Evolutionary conservation across 1,140 invertebrate species (phyloP).

Genomic region (Formica exsecta): DNA sequence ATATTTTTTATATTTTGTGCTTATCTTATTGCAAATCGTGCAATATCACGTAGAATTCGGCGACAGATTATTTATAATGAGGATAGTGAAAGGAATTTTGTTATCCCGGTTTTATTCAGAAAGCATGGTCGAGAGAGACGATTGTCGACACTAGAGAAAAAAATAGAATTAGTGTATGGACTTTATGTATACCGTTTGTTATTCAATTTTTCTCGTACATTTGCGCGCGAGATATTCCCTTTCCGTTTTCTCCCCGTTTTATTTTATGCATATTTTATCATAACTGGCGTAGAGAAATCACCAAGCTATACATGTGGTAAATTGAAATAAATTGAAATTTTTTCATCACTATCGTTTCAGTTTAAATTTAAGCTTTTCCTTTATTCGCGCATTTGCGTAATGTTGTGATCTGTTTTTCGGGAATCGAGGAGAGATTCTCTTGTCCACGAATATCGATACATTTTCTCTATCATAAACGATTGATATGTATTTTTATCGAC

Average conservation of each 20-base stretch:
- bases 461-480: slow-evolving; percentile 42
- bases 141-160: slow-evolving; percentile 46
- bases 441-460: slow-evolving; percentile 37
- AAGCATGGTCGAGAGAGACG: slow-evolving; percentile 20
- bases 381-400: slow-evolving; percentile 12
- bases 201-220: slow-evolving; percentile 17
- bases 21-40: slow-evolving; percentile 37
- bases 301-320: slow-evolving; percentile 12
- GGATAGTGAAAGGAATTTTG: slow-evolving; percentile 42
- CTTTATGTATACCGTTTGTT: slow-evolving; percentile 56
- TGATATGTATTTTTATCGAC: slow-evolving; percentile 61
- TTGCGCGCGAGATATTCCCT: slow-evolving; percentile 20
- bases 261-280: slow-evolving; percentile 31
- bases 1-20: slow-evolving; percentile 69
- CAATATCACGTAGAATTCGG: slow-evolving; percentile 43
- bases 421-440: slow-evolving; percentile 9
- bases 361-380: slow-evolving; percentile 45
- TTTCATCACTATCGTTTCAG: slow-evolving; percentile 15
- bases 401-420: slow-evolving; percentile 32
- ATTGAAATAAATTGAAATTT: background rate
- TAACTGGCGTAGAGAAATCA: slow-evolving; percentile 21
- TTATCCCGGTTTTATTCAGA: slow-evolving; percentile 48
- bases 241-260: background rate
- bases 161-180: slow-evolving; percentile 50
- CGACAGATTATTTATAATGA: slow-evolving; percentile 60